Evolutionary conservation across 2,888 invertebrate genomes (phyloP).

Genomic region (Lycocerus yunnanus): DNA sequence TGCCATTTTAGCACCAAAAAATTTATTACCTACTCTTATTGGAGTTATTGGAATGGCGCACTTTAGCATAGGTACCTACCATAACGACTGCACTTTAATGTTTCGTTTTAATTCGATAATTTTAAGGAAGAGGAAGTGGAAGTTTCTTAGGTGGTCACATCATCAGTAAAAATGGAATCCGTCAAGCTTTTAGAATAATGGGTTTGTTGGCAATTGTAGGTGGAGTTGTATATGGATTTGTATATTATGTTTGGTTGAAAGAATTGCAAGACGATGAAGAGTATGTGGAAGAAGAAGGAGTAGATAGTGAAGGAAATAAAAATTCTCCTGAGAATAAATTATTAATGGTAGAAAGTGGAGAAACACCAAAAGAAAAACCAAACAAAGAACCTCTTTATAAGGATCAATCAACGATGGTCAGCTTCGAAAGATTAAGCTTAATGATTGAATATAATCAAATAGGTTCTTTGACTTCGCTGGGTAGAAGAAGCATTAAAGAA

Average conservation of each 20-base stretch:
- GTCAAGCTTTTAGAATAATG: slow-evolving; percentile 80
- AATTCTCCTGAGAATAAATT: slow-evolving; percentile 53
- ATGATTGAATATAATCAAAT: slow-evolving; percentile 78
- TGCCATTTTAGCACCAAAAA: slow-evolving; percentile 81
- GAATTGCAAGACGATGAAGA: slow-evolving; percentile 59
- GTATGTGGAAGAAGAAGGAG: slow-evolving; percentile 50
- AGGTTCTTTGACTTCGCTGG: slow-evolving; percentile 74
- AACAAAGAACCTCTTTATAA: slow-evolving; percentile 64
- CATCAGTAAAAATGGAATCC: slow-evolving; percentile 75
- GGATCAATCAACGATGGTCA: slow-evolving; percentile 73
- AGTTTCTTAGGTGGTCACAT: slow-evolving; percentile 80
- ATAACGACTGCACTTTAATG: neutral
- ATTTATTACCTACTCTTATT: slow-evolving; percentile 81
- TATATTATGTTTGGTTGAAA: slow-evolving; percentile 75
- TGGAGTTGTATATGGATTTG: slow-evolving; percentile 70
- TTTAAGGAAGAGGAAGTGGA: slow-evolving; percentile 75
- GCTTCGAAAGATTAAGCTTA: slow-evolving; percentile 72
- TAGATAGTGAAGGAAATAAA: neutral
- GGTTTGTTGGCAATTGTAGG: slow-evolving; percentile 73
- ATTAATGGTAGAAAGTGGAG: slow-evolving; percentile 54
- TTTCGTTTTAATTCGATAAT: neutral
- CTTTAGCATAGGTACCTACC: slow-evolving; percentile 74
- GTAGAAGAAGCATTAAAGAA: slow-evolving; percentile 56
- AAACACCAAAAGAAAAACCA: slow-evolving; percentile 65
- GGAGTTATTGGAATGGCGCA: slow-evolving; percentile 88